A percentile compares a stretch with the other conserved stretches of the same genome.
Evolutionary conservation across 2,888 invertebrate species (phyloP).

Genomic region (Oxystoma pomonae): DNA sequence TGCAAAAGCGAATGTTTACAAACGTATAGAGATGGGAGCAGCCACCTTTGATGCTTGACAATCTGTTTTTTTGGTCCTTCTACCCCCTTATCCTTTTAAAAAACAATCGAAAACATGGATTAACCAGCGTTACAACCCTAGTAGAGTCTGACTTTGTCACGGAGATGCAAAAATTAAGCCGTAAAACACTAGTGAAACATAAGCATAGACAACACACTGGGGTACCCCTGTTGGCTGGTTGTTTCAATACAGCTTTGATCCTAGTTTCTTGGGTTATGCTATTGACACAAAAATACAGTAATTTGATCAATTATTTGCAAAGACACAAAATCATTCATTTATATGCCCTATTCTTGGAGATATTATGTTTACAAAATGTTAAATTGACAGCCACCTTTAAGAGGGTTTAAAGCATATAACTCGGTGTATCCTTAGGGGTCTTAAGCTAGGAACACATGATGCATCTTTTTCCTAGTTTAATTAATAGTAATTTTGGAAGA

Average conservation of each 20-base stretch:
- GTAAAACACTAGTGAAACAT: conserved; percentile 24
- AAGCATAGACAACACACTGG: conserved; percentile 38
- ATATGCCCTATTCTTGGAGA: no score
- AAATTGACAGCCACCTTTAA: neutral
- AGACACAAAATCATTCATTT: no score
- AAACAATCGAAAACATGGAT: neutral
- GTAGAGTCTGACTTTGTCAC: neutral
- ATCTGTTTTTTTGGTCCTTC: conserved; percentile 41
- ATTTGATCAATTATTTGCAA: no score
- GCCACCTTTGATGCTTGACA: conserved; percentile 50
- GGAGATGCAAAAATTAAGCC: neutral
- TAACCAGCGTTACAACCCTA: neutral
- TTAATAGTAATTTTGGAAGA: no score
- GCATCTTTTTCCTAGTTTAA: no score
- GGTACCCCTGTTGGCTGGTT: conserved; percentile 29
- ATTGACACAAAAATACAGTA: no score
- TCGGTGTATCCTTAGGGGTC: no score
- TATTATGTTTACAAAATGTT: neutral
- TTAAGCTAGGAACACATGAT: no score
- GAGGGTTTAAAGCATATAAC: no score
- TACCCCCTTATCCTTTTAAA: conserved; percentile 9
- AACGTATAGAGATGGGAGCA: conserved; percentile 48
- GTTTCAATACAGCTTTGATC: no score
- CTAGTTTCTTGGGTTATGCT: no score
- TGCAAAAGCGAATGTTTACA: conserved; percentile 46